These are phyloP conservation scores for Xestobium rufovillosum DNA, from an alignment of 2,888 invertebrate genomes.

Conservation along the genomic window DNA sequence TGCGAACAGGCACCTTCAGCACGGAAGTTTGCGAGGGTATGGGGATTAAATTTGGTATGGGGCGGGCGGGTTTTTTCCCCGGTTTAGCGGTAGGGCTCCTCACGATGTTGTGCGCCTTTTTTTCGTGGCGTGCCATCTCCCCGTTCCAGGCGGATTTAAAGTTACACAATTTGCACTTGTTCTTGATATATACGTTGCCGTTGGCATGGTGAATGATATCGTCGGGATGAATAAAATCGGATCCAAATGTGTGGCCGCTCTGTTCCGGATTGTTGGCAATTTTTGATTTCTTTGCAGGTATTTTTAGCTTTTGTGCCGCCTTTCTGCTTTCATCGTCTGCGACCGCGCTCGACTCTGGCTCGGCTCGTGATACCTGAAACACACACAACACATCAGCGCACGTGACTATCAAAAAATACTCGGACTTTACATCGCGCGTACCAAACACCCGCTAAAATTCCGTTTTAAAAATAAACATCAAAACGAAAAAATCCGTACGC, in stretches of 20 bases:
- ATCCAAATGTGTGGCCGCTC: conserved; percentile 31
- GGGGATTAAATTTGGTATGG: conserved; percentile 71
- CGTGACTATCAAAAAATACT: too few relatives aligned
- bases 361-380: conserved; percentile 24
- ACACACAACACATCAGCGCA: too few relatives aligned
- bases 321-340: conserved; percentile 23
- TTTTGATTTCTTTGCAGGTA: conserved; percentile 26
- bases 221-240: conserved; percentile 48
- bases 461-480: too few relatives aligned
- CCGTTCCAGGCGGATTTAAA: conserved; percentile 52
- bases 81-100: conserved; percentile 20
- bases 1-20: conserved; percentile 18
- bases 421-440: too few relatives aligned
- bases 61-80: conserved; percentile 47
- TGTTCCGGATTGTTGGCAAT: conserved; percentile 22
- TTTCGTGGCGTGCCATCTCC: conserved; percentile 50
- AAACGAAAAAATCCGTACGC: too few relatives aligned
- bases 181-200: conserved; percentile 43
- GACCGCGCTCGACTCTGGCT: conserved; percentile 21
- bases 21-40: conserved; percentile 43
- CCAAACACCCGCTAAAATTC: too few relatives aligned
- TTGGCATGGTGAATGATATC: conserved; percentile 42
- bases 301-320: conserved; percentile 24
- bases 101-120: conserved; percentile 42
- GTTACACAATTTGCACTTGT: conserved; percentile 48